Evolutionary conservation across 2,797 vertebrate species (phyloP), one percentile per base, ranked within the genome.

Genomic region (Intellagama lesueurii): DNA sequence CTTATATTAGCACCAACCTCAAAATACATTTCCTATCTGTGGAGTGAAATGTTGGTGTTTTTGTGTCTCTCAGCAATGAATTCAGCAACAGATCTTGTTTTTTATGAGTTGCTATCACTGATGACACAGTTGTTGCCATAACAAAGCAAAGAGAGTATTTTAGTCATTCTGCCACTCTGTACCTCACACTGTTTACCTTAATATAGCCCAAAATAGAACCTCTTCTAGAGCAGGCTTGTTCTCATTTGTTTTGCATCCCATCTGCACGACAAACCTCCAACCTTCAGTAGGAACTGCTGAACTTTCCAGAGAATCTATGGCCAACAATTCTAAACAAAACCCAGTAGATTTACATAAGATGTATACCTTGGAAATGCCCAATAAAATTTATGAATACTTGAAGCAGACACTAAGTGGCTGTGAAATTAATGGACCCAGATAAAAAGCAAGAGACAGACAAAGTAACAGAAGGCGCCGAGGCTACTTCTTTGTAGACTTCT

Each of bases 371-470:
- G 91, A 92, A 95, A 96, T 90, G 69, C 28, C 7, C 81, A 91
- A 82, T 92, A 91, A 94, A 91, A 92, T 88, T 87, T 75, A 90
- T 91, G 95, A 95, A 95, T 94, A 94, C n/a, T 94, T 89, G 76
- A 84, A 90, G 94, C 68, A 88, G 6, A 30, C 87, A 91, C 91
- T 91, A 92, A 92, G 64, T 78, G 49, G 88, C 90, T 76, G 81
- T 85, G 72, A 93, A 93, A 91, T 73, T 91, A 92, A 80, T 81
- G 64, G 56, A 76, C 19, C 7, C 3, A 75, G 22, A 44, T 26
- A 82, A 87, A 0, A 85, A 24, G 26, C 78, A 89, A 92, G 85
- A 92, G 32, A 19, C 90, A 88, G 83, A 49, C 77, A 26, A 17
- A 49, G 77, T 19, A 86, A 85, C 90, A 16, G 9, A 85, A 91